A percentile compares a stretch with the other conserved stretches of the same genome.
These are phyloP conservation scores for Odontothrips loti DNA, from an alignment of 2,888 invertebrate genomes.

Conservation along the genomic window DNA sequence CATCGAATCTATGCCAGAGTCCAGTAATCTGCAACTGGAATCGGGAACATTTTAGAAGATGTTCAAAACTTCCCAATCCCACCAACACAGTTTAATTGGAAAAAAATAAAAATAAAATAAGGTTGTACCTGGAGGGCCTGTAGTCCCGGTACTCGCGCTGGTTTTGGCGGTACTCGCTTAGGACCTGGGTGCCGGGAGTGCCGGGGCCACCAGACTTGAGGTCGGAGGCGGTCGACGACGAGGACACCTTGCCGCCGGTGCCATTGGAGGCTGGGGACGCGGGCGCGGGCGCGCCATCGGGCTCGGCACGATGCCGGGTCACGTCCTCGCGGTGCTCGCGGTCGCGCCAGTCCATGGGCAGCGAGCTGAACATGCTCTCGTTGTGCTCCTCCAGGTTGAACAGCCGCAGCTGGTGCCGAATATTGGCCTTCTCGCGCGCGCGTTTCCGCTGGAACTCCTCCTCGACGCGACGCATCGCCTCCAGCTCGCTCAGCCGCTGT, in stretches of 20 bases:
- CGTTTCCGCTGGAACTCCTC: constrained; percentile 83
- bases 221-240: not conserved
- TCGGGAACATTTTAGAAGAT: not conserved
- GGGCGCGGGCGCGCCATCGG: constrained; percentile 66
- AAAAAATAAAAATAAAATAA: not conserved
- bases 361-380: constrained; percentile 49
- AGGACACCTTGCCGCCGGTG: constrained; percentile 37
- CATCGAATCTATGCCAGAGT: not conserved
- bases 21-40: not conserved
- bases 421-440: constrained; percentile 55
- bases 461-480: constrained; percentile 79
- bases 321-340: constrained; percentile 53
- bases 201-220: constrained; percentile 46
- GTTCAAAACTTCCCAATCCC: no score
- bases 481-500: constrained; percentile 68
- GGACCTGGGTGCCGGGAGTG: constrained; percentile 53
- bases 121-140: constrained; percentile 41
- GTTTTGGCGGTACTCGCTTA: constrained; percentile 54
- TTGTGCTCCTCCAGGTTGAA: constrained; percentile 61
- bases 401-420: constrained; percentile 68
- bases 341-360: constrained; percentile 38
- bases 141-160: constrained; percentile 54
- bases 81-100: no score
- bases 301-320: constrained; percentile 54
- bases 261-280: constrained; percentile 52